Evolutionary conservation across 2,888 invertebrate species (phyloP).

Genomic region (Phytoseiulus persimilis): DNA sequence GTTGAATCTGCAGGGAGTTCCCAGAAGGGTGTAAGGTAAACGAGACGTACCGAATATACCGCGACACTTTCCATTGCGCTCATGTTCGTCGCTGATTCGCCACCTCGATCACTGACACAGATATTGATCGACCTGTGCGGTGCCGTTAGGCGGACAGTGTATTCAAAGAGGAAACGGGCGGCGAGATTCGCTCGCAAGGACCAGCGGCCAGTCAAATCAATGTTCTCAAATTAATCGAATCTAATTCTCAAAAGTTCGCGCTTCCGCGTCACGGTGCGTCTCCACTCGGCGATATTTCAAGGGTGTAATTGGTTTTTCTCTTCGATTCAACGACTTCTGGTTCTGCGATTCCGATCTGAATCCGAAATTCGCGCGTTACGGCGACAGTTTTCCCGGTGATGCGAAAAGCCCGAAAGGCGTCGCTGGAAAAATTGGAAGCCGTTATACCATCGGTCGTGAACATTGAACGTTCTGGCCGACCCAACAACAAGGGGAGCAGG

Average conservation of each 20-base stretch:
- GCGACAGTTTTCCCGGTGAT: neutral
- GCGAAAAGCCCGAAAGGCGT: neutral
- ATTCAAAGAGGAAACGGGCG: no score
- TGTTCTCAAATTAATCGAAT: no score
- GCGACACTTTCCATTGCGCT: neutral
- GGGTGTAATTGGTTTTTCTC: neutral
- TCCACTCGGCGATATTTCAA: neutral
- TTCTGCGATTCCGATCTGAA: neutral
- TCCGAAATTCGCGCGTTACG: neutral
- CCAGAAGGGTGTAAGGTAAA: slow-evolving; percentile 5
- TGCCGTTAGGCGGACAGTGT: neutral
- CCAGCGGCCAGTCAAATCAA: neutral
- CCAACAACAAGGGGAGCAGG: neutral
- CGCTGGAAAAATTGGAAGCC: neutral
- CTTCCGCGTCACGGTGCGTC: neutral
- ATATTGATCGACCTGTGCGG: neutral
- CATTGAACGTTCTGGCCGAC: no score
- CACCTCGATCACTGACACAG: neutral
- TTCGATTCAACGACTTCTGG: neutral
- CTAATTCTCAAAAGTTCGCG: neutral
- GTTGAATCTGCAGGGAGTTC: neutral
- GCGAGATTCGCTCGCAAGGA: neutral
- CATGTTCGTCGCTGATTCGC: neutral
- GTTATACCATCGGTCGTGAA: no score
- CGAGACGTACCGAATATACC: neutral